Percentiles rank a stretch among this genome's conserved stretches.
Conservation (phyloP, 2,888 invertebrate genomes). For the Pyrgus malvae region DNA sequence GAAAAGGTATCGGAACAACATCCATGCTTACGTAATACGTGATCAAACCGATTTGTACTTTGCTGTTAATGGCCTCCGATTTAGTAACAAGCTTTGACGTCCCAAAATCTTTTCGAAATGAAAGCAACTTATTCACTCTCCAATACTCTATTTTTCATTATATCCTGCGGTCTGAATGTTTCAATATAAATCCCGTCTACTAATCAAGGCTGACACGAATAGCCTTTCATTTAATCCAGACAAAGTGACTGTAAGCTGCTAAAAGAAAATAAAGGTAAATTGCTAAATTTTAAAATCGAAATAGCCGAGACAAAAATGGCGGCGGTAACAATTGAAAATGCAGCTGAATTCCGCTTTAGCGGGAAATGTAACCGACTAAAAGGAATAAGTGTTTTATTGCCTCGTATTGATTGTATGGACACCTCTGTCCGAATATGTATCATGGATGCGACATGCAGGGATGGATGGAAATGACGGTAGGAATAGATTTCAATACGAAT, state of each 20-base stretch:
- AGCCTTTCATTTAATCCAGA: conserved; percentile 7
- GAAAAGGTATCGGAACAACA: conserved; percentile 32
- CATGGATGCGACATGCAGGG: conserved; percentile 8
- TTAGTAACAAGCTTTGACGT: too few relatives aligned
- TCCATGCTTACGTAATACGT: not conserved
- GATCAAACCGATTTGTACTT: not conserved
- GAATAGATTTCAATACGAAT: conserved; percentile 6
- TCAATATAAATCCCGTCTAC: not conserved
- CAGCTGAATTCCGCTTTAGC: conserved; percentile 21
- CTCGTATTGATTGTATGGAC: conserved; percentile 27
- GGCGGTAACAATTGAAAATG: conserved; percentile 27
- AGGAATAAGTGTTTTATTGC: conserved; percentile 26
- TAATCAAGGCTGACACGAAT: not conserved
- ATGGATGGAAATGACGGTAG: conserved; percentile 15
- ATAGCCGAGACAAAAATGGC: conserved; percentile 20
- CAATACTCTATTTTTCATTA: not conserved
- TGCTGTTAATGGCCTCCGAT: too few relatives aligned
- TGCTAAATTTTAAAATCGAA: conserved; percentile 18
- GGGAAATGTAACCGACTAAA: conserved; percentile 27
- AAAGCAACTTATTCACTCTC: not conserved
- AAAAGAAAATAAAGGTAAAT: conserved; percentile 11
- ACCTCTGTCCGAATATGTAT: conserved; percentile 23
- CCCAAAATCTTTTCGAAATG: not conserved
- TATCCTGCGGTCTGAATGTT: not conserved
- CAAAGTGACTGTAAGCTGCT: conserved; percentile 10